phyloP scores from a whole-genome alignment of 2,888 invertebrate species.

The Microctonus brassicae region DNA sequence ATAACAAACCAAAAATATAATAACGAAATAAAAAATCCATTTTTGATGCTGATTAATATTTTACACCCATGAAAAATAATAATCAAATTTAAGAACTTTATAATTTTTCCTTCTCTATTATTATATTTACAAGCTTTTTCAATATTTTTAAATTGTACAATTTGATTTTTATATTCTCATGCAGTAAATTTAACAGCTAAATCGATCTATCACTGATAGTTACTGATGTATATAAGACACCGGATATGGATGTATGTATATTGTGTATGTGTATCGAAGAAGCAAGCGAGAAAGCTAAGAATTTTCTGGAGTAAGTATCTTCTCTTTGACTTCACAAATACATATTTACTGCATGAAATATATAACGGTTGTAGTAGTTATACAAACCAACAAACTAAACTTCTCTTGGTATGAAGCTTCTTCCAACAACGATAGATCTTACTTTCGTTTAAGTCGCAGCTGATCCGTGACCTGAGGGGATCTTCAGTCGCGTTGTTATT shows the following conservation, averaged over 20 bases:
- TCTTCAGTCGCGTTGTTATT: slow-evolving; percentile 15
- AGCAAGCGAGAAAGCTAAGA: background rate
- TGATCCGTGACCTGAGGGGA: slow-evolving; percentile 28
- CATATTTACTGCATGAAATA: background rate
- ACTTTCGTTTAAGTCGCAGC: slow-evolving; percentile 32
- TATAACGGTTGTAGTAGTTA: background rate
- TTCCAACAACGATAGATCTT: slow-evolving; percentile 8
- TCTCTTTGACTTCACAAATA: background rate
- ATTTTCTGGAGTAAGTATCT: background rate
- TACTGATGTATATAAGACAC: background rate
- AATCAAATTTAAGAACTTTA: background rate
- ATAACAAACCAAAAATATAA: background rate
- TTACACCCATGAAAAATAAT: background rate
- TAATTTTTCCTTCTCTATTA: background rate
- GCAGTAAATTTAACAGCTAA: background rate
- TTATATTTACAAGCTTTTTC: background rate
- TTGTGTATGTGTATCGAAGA: too few relatives aligned
- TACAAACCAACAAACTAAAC: background rate
- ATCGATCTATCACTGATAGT: background rate
- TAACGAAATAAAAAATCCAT: background rate
- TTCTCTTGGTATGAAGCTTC: background rate
- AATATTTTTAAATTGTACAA: too few relatives aligned
- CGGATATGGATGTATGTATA: background rate
- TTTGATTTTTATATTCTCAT: too few relatives aligned
- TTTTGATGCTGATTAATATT: background rate